Evolutionary conservation across 1,140 invertebrate genomes (phyloP).

Genomic region (Hormaphis cornu): DNA sequence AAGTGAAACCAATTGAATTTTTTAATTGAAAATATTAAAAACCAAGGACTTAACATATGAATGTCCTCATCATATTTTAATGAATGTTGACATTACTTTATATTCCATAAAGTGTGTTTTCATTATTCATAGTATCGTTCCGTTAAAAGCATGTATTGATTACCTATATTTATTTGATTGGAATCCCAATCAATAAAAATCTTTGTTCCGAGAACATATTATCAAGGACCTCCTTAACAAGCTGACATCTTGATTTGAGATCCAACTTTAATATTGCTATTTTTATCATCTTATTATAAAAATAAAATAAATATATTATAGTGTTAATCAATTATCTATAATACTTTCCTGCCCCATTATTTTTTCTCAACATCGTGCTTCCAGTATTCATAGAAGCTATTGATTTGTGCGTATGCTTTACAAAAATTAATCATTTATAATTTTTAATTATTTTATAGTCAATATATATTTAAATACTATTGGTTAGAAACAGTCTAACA

Average conservation of each 20-base stretch:
- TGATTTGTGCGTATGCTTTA: slow-evolving; percentile 26
- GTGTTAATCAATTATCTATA: slow-evolving; percentile 25
- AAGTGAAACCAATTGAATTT: slow-evolving; percentile 21
- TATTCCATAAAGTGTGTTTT: slow-evolving; percentile 17
- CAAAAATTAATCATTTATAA: slow-evolving; percentile 11
- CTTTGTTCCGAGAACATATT: slow-evolving; percentile 17
- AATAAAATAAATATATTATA: slow-evolving; percentile 15
- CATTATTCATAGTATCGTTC: slow-evolving; percentile 28
- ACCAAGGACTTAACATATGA: slow-evolving; percentile 2
- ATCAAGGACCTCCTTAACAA: slow-evolving; percentile 12
- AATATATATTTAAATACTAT: neutral
- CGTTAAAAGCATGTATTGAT: slow-evolving; percentile 25
- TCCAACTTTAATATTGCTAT: slow-evolving; percentile 21
- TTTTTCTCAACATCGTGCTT: slow-evolving; percentile 26
- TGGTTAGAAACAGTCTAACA: neutral
- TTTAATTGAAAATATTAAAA: slow-evolving; percentile 26
- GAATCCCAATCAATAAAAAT: slow-evolving; percentile 20
- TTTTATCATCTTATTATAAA: slow-evolving; percentile 27
- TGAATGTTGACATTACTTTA: slow-evolving; percentile 21
- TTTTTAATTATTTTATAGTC: slow-evolving; percentile 10
- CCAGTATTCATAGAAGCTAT: slow-evolving; percentile 31
- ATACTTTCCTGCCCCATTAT: slow-evolving; percentile 22
- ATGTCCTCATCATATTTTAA: slow-evolving; percentile 13
- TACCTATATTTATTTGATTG: slow-evolving; percentile 17
- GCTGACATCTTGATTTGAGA: slow-evolving; percentile 22